Evolutionary conservation across 2,888 invertebrate species (phyloP).

Genomic region (Apodemia duryi): DNA sequence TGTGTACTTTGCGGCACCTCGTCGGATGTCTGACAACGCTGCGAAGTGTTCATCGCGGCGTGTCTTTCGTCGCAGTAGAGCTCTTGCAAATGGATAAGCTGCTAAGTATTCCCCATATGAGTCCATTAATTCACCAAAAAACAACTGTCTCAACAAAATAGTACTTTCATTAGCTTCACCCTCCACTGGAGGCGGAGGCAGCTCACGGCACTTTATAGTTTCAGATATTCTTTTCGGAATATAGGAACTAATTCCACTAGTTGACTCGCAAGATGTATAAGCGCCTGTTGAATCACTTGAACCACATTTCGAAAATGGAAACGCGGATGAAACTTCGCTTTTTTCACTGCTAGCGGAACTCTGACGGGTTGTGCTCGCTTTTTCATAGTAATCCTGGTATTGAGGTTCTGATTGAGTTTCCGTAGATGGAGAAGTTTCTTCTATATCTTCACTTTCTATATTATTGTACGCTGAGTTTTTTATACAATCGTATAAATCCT

Average conservation of each 20-base stretch:
- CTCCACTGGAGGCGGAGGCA: slow-evolving; percentile 58
- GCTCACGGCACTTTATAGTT: slow-evolving; percentile 57
- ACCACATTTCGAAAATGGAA: slow-evolving; percentile 74
- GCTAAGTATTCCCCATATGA: slow-evolving; percentile 83
- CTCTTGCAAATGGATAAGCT: slow-evolving; percentile 79
- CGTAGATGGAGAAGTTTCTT: slow-evolving; percentile 66
- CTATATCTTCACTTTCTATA: slow-evolving; percentile 38
- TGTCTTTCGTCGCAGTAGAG: slow-evolving; percentile 81
- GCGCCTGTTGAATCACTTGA: slow-evolving; percentile 69
- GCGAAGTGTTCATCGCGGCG: slow-evolving; percentile 83
- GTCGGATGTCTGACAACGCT: slow-evolving; percentile 82
- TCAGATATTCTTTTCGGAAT: slow-evolving; percentile 58
- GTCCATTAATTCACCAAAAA: slow-evolving; percentile 82
- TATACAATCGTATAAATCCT: slow-evolving; percentile 72
- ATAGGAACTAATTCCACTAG: slow-evolving; percentile 66
- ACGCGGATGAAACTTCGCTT: slow-evolving; percentile 70
- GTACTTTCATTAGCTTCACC: slow-evolving; percentile 59
- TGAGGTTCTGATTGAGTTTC: slow-evolving; percentile 68
- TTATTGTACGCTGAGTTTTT: slow-evolving; percentile 67
- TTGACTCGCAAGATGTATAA: slow-evolving; percentile 70
- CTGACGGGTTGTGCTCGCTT: slow-evolving; percentile 61
- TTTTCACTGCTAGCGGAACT: slow-evolving; percentile 71
- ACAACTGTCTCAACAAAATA: slow-evolving; percentile 77
- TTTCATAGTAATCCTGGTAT: slow-evolving; percentile 65
- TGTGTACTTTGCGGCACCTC: slow-evolving; percentile 82